Evolutionary conservation across 2,888 invertebrate species (phyloP).

Genomic region (Galeruca laticollis): DNA sequence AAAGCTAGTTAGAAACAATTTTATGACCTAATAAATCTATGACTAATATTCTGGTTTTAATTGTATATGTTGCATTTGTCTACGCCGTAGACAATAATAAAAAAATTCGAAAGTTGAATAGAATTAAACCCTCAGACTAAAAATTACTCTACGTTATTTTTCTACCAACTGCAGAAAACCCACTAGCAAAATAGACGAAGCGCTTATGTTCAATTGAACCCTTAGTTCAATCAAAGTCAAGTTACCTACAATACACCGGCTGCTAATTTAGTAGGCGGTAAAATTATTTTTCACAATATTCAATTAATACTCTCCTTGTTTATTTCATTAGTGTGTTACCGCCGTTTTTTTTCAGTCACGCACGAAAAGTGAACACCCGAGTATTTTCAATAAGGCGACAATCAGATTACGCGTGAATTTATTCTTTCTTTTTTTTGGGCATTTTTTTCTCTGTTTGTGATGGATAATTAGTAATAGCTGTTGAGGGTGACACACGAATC

Average conservation of each 20-base stretch:
- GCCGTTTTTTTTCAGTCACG: slow-evolving; percentile 42
- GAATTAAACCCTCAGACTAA: no score
- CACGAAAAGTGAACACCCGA: slow-evolving; percentile 26
- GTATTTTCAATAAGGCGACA: slow-evolving; percentile 39
- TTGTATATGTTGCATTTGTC: no score
- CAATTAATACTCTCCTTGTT: slow-evolving; percentile 50
- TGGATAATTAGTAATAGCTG: slow-evolving; percentile 28
- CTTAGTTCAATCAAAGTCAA: slow-evolving; percentile 56
- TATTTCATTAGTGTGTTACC: slow-evolving; percentile 45
- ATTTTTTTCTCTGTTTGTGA: slow-evolving; percentile 13
- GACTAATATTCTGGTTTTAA: no score
- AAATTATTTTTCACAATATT: slow-evolving; percentile 54
- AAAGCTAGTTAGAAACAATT: no score
- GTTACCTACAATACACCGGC: slow-evolving; percentile 46
- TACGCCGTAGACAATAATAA: no score
- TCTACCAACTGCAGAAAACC: neutral
- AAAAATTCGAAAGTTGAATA: no score
- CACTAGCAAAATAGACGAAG: neutral
- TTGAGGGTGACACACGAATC: slow-evolving; percentile 23
- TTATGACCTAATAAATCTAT: no score
- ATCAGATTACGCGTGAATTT: slow-evolving; percentile 35
- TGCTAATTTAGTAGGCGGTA: slow-evolving; percentile 49
- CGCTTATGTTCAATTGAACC: slow-evolving; percentile 38
- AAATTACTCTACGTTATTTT: no score
- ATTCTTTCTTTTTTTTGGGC: slow-evolving; percentile 17